A percentile compares a stretch with the other conserved stretches of the same genome.
These are phyloP conservation scores for Suillia variegata DNA, from an alignment of 2,888 invertebrate species.

Conservation along the genomic window DNA sequence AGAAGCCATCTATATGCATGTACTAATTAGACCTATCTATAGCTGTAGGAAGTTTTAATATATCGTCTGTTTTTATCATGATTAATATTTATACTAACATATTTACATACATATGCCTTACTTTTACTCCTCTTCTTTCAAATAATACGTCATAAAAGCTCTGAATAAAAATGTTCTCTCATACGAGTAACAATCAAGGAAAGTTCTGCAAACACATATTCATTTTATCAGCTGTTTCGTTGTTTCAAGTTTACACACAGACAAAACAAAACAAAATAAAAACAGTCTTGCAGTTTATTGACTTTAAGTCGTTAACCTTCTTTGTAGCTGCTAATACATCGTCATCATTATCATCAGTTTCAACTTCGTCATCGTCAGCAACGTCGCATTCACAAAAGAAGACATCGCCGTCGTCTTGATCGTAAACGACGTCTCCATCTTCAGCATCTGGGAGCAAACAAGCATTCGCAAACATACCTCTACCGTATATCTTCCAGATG, in stretches of 20 bases:
- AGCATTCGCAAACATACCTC: slow-evolving; percentile 24
- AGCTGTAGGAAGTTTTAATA: too few species aligned
- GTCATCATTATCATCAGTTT: slow-evolving; percentile 53
- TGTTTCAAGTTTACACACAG: slow-evolving; percentile 13
- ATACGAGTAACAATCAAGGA: too few species aligned
- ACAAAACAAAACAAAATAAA: too few species aligned
- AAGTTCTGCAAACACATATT: slow-evolving; percentile 11
- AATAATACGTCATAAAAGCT: too few species aligned
- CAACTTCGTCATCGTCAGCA: slow-evolving; percentile 33
- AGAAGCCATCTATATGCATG: too few species aligned
- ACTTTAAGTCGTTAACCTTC: slow-evolving; percentile 55
- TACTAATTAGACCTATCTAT: too few species aligned
- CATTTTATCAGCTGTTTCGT: slow-evolving; percentile 10
- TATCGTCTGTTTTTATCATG: too few species aligned
- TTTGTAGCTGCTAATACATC: slow-evolving; percentile 45
- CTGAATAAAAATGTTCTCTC: too few species aligned
- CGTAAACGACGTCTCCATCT: slow-evolving; percentile 53
- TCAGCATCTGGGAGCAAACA: slow-evolving; percentile 25
- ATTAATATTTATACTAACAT: too few species aligned
- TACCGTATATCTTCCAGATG: slow-evolving; percentile 2
- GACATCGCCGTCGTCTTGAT: slow-evolving; percentile 52
- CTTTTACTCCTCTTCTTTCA: too few species aligned
- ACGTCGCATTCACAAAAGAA: slow-evolving; percentile 44
- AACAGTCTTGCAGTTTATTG: slow-evolving; percentile 41
- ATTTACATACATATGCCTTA: too few species aligned